A percentile compares a stretch with the other conserved stretches of the same genome.
Conservation (phyloP, 2,888 invertebrate genomes). For the Hetaerina titia region DNA sequence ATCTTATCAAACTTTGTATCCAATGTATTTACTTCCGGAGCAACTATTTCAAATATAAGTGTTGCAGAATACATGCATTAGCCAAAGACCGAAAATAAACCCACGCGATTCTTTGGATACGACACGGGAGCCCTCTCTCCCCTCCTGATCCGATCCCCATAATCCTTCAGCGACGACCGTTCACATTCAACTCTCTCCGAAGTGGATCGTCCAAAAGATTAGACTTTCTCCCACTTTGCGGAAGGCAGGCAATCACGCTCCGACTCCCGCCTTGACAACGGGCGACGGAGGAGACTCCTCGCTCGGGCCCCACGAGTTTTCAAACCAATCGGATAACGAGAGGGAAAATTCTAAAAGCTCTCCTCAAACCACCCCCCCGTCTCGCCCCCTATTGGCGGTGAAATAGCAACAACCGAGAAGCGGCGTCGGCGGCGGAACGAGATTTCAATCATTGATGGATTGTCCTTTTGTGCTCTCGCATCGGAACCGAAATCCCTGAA, state of each 20-base stretch:
- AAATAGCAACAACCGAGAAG: background rate
- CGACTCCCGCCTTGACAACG: background rate
- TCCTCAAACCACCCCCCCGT: background rate
- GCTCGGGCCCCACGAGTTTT: background rate
- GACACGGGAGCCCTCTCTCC: background rate
- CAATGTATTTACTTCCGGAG: too few species aligned
- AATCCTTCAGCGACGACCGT: background rate
- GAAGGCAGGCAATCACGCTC: background rate
- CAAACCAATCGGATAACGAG: background rate
- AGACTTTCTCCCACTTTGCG: background rate
- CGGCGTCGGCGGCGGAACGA: background rate
- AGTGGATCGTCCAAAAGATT: background rate
- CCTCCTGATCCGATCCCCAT: background rate
- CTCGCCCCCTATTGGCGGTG: background rate
- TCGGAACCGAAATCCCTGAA: background rate
- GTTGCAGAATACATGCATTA: background rate
- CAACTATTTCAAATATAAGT: background rate
- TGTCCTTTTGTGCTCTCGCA: background rate
- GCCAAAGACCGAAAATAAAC: background rate
- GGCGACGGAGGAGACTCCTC: background rate
- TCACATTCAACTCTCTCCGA: background rate
- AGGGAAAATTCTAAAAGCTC: background rate
- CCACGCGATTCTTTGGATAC: background rate
- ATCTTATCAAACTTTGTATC: too few species aligned
- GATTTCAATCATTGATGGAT: constrained; percentile 39